Conservation (phyloP, 2,888 invertebrate genomes). For the Troilus luridus region DNA sequence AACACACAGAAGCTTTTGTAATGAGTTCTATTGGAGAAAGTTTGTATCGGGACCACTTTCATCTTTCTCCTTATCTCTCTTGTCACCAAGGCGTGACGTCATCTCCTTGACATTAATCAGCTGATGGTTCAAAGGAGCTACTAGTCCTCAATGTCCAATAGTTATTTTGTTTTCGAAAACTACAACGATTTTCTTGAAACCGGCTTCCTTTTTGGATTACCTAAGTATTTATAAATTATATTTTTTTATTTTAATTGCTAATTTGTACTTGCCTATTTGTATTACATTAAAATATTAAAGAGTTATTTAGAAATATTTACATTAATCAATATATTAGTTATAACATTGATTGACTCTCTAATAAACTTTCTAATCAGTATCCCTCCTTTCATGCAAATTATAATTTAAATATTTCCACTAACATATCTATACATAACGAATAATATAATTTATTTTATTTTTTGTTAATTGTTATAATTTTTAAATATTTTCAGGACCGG, state of each 20-base stretch:
- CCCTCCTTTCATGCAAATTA: neutral
- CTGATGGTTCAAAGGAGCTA: neutral
- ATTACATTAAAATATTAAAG: neutral
- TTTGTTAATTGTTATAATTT: too few species aligned
- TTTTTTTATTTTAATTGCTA: neutral
- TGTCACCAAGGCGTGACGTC: neutral
- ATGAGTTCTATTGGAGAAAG: neutral
- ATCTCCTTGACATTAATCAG: neutral
- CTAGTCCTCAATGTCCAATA: neutral
- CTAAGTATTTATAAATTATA: neutral
- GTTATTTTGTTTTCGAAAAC: neutral
- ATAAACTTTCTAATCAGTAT: neutral
- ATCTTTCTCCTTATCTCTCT: neutral
- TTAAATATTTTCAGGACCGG: too few species aligned
- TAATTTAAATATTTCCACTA: too few species aligned
- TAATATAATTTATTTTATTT: too few species aligned
- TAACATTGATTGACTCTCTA: neutral
- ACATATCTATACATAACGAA: too few species aligned
- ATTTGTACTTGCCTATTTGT: neutral
- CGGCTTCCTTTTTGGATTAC: neutral
- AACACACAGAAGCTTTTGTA: neutral
- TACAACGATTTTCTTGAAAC: neutral
- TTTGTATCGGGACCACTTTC: neutral
- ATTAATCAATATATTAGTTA: neutral
- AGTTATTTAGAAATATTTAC: neutral